Evolutionary conservation across 2,113 vertebrate genomes (phyloP).

Genomic region (Heterocephalus glaber): DNA sequence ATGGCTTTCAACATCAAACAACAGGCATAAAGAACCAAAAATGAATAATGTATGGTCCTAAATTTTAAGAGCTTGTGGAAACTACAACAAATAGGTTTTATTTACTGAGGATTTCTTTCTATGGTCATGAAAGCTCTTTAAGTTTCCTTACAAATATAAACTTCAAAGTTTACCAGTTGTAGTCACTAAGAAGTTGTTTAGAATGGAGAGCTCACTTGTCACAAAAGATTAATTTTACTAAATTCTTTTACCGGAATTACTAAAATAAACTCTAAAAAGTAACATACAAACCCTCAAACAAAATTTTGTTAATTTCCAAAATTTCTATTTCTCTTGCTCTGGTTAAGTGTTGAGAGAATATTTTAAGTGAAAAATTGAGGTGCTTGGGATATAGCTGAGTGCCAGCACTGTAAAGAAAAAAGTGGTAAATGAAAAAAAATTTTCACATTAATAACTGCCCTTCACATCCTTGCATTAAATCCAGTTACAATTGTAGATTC

Average conservation of each 20-base stretch:
- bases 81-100: background rate
- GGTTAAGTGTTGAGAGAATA: background rate
- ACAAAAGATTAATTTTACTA: background rate
- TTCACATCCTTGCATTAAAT: background rate
- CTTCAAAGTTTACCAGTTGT: background rate
- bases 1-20: slow-evolving; percentile 27
- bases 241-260: background rate
- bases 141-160: background rate
- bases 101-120: background rate
- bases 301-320: background rate
- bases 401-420: background rate
- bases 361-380: background rate
- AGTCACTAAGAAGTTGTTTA: slow-evolving; percentile 1
- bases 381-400: background rate
- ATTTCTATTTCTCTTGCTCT: background rate
- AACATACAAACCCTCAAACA: background rate
- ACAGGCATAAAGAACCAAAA: background rate
- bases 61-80: background rate
- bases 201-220: background rate
- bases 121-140: background rate
- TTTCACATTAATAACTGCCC: background rate
- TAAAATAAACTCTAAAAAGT: background rate
- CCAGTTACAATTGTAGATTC: slow-evolving; percentile 6
- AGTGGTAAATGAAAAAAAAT: background rate
- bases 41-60: background rate